A percentile compares a stretch with the other conserved stretches of the same genome.
These are phyloP conservation scores for Agrochola macilenta DNA, from an alignment of 2,888 invertebrate species.

Conservation along the genomic window DNA sequence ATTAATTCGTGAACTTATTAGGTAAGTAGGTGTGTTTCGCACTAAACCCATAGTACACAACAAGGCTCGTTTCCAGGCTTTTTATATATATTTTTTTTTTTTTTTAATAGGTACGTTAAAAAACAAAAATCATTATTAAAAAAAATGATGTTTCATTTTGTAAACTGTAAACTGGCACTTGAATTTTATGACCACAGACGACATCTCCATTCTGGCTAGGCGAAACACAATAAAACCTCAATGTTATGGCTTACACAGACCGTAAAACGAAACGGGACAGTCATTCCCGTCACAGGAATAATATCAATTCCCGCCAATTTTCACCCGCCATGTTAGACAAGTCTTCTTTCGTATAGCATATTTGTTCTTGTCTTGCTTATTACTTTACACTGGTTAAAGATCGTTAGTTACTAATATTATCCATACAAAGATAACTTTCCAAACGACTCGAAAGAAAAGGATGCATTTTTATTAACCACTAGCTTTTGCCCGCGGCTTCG, in stretches of 20 bases:
- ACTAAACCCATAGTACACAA: background rate
- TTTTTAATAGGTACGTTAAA: too few species aligned
- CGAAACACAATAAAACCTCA: slow-evolving; percentile 72
- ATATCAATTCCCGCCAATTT: slow-evolving; percentile 73
- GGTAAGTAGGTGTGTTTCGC: too few species aligned
- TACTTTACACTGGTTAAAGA: background rate
- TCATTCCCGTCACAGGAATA: slow-evolving; percentile 72
- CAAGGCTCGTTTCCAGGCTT: background rate
- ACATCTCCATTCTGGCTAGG: slow-evolving; percentile 73
- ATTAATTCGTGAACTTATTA: too few species aligned
- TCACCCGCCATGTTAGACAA: slow-evolving; percentile 45
- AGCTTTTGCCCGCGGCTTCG: too few species aligned
- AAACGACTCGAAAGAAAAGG: too few species aligned
- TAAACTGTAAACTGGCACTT: slow-evolving; percentile 64
- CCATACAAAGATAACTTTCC: too few species aligned
- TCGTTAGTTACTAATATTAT: too few species aligned
- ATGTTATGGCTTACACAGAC: slow-evolving; percentile 71
- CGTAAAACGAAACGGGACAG: slow-evolving; percentile 78
- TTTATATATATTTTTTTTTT: background rate
- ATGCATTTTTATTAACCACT: too few species aligned
- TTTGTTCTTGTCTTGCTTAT: background rate
- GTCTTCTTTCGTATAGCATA: slow-evolving; percentile 24
- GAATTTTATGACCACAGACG: slow-evolving; percentile 71
- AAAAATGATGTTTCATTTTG: slow-evolving; percentile 57
- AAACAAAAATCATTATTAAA: slow-evolving; percentile 8